These are phyloP conservation scores for Nephrotoma appendiculata DNA, from an alignment of 2,888 invertebrate species.

Conservation along the genomic window DNA sequence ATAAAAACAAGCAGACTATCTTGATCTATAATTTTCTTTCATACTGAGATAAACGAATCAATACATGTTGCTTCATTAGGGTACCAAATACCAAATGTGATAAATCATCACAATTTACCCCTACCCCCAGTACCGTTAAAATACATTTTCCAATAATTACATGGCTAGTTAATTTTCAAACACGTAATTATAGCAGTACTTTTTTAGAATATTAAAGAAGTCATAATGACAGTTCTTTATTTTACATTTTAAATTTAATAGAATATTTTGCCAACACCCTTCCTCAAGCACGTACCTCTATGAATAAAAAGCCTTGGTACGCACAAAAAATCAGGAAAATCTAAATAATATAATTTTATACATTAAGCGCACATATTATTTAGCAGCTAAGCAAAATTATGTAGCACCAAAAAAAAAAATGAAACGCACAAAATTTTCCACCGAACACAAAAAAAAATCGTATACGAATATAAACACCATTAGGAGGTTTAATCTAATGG, in stretches of 20 bases:
- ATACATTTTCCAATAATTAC: not conserved
- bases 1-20: not conserved
- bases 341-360: not conserved
- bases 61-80: not conserved
- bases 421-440: not conserved
- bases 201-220: not conserved
- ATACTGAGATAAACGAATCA: not conserved
- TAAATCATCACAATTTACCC: not conserved
- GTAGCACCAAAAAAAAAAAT: not conserved
- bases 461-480: not conserved
- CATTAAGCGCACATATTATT: not conserved
- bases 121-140: not conserved
- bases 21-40: not conserved
- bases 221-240: not conserved
- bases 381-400: not conserved
- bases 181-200: not conserved
- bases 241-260: not conserved
- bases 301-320: not conserved
- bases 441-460: not conserved
- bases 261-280: not conserved
- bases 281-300: not conserved
- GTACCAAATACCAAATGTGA: not conserved
- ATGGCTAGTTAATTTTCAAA: not conserved
- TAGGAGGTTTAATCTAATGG: not conserved
- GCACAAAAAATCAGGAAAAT: not conserved